phyloP scores from a whole-genome alignment of 2,888 invertebrate species.

The Imbricaverruca yamaguchii region DNA sequence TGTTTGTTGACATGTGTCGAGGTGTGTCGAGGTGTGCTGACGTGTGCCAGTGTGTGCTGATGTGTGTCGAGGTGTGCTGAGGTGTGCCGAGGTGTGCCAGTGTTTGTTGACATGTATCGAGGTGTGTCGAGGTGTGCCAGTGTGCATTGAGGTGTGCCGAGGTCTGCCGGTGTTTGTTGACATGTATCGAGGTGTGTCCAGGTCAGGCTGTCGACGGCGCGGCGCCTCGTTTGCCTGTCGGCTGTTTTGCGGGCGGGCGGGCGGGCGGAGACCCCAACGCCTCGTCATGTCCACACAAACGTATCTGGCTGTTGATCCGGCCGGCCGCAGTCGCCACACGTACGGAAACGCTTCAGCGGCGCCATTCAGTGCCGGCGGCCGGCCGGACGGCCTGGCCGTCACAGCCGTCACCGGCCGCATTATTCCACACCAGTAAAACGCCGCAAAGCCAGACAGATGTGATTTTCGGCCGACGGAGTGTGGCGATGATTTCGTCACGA shows the following conservation, averaged over 20 bases:
- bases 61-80: too few relatives aligned
- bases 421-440: not conserved
- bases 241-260: not conserved
- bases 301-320: not conserved
- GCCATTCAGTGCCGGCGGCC: not conserved
- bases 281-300: not conserved
- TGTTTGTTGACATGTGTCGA: too few relatives aligned
- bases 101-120: too few relatives aligned
- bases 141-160: too few relatives aligned
- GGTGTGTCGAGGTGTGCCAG: too few relatives aligned
- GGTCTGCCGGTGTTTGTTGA: too few relatives aligned
- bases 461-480: not conserved
- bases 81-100: too few relatives aligned
- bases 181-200: too few relatives aligned
- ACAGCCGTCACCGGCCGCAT: not conserved
- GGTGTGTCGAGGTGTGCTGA: too few relatives aligned
- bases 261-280: not conserved
- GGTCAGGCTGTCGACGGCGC: too few relatives aligned
- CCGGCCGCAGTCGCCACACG: not conserved
- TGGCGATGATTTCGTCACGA: too few relatives aligned
- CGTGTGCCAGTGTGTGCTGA: too few relatives aligned
- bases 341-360: not conserved
- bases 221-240: not conserved
- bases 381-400: not conserved
- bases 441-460: conserved; percentile 10